Evolutionary conservation across 2,888 invertebrate genomes (phyloP).

Genomic region (Noctua janthe): DNA sequence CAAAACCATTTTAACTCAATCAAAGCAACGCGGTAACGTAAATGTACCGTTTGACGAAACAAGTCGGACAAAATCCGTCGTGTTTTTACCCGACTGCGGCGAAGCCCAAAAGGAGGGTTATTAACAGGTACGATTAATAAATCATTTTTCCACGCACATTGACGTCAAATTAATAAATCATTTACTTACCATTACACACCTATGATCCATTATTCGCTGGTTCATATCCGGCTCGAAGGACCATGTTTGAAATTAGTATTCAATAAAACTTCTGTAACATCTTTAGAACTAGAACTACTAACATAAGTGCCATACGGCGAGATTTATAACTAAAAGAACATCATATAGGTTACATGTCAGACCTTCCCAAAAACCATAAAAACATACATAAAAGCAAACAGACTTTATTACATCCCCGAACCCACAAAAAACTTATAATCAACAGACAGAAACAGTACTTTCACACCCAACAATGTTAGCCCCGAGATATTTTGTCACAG

Average conservation of each 20-base stretch:
- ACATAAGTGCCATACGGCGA: background rate
- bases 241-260: background rate
- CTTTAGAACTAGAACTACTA: background rate
- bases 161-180: background rate
- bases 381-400: constrained; percentile 4
- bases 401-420: constrained; percentile 5
- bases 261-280: background rate
- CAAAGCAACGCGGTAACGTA: background rate
- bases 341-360: too few species aligned
- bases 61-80: background rate
- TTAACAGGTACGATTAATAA: background rate
- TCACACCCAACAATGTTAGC: background rate
- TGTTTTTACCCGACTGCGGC: background rate
- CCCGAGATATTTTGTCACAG: constrained; percentile 19
- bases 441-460: constrained; percentile 6
- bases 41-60: background rate
- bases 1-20: constrained; percentile 16
- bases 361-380: background rate
- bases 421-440: constrained; percentile 13
- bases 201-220: background rate
- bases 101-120: too few species aligned
- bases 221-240: constrained; percentile 3
- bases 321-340: background rate
- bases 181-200: background rate
- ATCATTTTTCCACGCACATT: background rate